Base-by-base conservation (phyloP, 2,113 vertebrate genomes). In the Synodontis membranacea region DNA sequence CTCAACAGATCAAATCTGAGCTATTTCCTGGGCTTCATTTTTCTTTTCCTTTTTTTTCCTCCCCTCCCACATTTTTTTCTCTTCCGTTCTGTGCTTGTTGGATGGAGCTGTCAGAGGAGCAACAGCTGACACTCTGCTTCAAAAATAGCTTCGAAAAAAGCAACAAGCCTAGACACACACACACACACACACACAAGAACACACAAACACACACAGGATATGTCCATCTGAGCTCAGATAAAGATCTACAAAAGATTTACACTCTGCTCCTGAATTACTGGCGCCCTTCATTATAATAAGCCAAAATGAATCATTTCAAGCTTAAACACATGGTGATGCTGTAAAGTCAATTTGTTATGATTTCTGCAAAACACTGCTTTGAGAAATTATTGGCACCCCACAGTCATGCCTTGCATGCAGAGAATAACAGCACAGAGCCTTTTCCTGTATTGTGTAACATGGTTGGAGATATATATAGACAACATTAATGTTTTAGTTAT, bases 61-160 rank as follows among this genome's bases (percentile, higher is more conserved):
- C n/a, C 21, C 74, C 74, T n/a, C 44, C 56, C 44, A 48, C 56
- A 85, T 78, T 84, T 79, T 78, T 66, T 64, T 78, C 74, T 79
- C 74, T 79, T 79, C 75, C 82, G 56, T 79, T 83, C 81, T 4
- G 28, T 2, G 34, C 42, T 82, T 80, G 86, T 81, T 56, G 50
- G 82, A 70, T 68, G 64, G 75, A 84, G 72, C 74, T 84, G 82
- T 84, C 86, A 79, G 75, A 83, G 66, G 82, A 88, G 52, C 85
- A 84, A 48, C 80, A 89, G 81, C 81, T 86, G 85, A 89, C 88
- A 86, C 86, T 84, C 75, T 15, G 62, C 37, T 79, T 87, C 75
- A 87, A 62, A 87, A 87, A 84, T 80, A 87, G 75, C 86, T 83
- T 48, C 14, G 68, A 84, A 60, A 80, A 76, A 78, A 85, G 58